phyloP scores from a whole-genome alignment of 2,888 invertebrate genomes.

The Muscina levida region DNA sequence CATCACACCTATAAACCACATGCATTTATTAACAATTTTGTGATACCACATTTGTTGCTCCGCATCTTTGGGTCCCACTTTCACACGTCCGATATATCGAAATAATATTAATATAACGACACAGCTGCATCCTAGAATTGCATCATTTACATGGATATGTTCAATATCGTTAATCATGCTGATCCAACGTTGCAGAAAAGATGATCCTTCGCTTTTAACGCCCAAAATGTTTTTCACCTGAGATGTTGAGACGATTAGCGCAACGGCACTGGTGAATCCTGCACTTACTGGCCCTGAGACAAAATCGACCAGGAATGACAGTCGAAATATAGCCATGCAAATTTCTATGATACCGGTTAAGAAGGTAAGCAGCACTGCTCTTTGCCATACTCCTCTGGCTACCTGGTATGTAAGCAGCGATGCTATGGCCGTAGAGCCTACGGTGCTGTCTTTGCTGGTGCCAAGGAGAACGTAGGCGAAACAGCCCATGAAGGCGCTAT shows the following conservation, averaged over 20 bases:
- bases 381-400: slow-evolving; percentile 84
- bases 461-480: slow-evolving; percentile 94
- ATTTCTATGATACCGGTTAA: slow-evolving; percentile 88
- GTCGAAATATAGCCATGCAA: slow-evolving; percentile 89
- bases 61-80: slow-evolving; percentile 82
- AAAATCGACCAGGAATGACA: slow-evolving; percentile 93
- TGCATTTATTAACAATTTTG: slow-evolving; percentile 82
- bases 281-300: slow-evolving; percentile 94
- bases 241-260: slow-evolving; percentile 91
- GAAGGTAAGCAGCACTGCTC: slow-evolving; percentile 88
- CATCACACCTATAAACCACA: slow-evolving; percentile 88
- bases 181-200: slow-evolving; percentile 89
- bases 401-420: slow-evolving; percentile 92
- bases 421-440: slow-evolving; percentile 95
- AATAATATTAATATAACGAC: slow-evolving; percentile 87
- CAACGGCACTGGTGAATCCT: slow-evolving; percentile 94
- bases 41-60: slow-evolving; percentile 80
- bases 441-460: slow-evolving; percentile 94
- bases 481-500: slow-evolving; percentile 94
- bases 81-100: slow-evolving; percentile 86
- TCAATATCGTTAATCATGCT: slow-evolving; percentile 86
- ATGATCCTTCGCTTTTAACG: slow-evolving; percentile 85
- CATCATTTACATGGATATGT: slow-evolving; percentile 85
- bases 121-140: slow-evolving; percentile 87
- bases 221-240: slow-evolving; percentile 92